Evolutionary conservation across 2,888 invertebrate species (phyloP).

Genomic region (Luffia ferchaultella): DNA sequence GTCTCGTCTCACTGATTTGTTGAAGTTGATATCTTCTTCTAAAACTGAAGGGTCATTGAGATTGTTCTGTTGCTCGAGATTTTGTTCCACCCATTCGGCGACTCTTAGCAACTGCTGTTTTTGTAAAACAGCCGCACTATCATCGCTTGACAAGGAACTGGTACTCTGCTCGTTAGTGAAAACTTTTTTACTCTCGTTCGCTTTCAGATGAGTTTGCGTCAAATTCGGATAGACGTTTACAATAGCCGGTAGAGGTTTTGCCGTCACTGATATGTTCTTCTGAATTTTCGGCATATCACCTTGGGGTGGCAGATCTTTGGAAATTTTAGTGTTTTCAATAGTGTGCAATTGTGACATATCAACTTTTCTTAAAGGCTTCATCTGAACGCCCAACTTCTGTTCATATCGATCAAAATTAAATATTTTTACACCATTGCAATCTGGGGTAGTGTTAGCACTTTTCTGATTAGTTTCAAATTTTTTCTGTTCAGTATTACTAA

Average conservation of each 20-base stretch:
- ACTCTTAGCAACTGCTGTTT: slow-evolving; percentile 74
- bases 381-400: slow-evolving; percentile 43
- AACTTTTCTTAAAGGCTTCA: slow-evolving; percentile 45
- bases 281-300: slow-evolving; percentile 28
- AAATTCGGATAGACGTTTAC: slow-evolving; percentile 57
- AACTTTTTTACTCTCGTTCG: slow-evolving; percentile 48
- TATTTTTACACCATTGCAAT: slow-evolving; percentile 51
- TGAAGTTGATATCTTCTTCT: slow-evolving; percentile 49
- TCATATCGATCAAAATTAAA: slow-evolving; percentile 63
- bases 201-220: slow-evolving; percentile 56
- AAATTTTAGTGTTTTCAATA: slow-evolving; percentile 54
- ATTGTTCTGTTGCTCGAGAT: slow-evolving; percentile 59
- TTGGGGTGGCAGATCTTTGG: slow-evolving; percentile 49
- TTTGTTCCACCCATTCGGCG: slow-evolving; percentile 81
- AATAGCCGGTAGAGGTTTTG: slow-evolving; percentile 31
- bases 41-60: slow-evolving; percentile 37
- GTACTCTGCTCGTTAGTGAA: slow-evolving; percentile 59
- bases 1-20: slow-evolving; percentile 34
- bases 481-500: background rate
- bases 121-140: slow-evolving; percentile 62
- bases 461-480: slow-evolving; percentile 18
- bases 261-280: slow-evolving; percentile 28
- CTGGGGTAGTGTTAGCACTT: slow-evolving; percentile 25
- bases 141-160: slow-evolving; percentile 59
- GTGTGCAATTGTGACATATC: slow-evolving; percentile 55